Evolutionary conservation across 2,797 vertebrate species (phyloP), one percentile per base, ranked within the genome.

Genomic region (Rachycentron canadum): DNA sequence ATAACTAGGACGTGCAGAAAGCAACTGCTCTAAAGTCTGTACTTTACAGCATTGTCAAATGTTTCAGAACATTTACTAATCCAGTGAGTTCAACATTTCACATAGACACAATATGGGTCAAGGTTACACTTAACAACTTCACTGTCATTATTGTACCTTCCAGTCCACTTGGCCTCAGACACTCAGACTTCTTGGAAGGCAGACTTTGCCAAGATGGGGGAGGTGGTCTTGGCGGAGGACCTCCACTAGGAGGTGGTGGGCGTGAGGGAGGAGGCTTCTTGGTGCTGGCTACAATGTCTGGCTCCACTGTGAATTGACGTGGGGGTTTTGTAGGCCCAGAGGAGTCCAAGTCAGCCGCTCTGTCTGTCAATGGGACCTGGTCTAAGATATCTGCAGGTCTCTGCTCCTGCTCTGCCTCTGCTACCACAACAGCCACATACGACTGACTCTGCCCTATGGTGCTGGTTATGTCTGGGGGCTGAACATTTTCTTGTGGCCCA

Each of bases 271-370:
- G 96, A 55, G 96, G 94, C 81, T 97, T 99, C 95, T 99, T 99
- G 11, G 98, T 99, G 94, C 98, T 99, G 10, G 98, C 98, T 78
- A 99, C 98, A 68, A 99, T 99, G 89, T 99, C 98, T 9, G 98
- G 98, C 87, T 99, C 98, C 19, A 95, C 93, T 43, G 94, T 95
- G 66, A 98, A 95, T 43, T 98, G 98, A 41, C 97, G 94, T 0
- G 97, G 97, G 0, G 97, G 96, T 87, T 99, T 99, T 26, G 93
- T 89, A 1, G 97, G 97, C 14, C 96, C 94, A 5, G 89, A 82
- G 67, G 95, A 92, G 85, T 97, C 96, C 0, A 87, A 28, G 41
- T 92, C 84, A 25, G 78, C 71, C 36, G 83, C 70, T 38, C 95
- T 93, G 91, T 96, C 93, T 74, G 91, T 67, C 5, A 94, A 90